A percentile compares a stretch with the other conserved stretches of the same genome.
phyloP scores from a whole-genome alignment of 1,140 invertebrate genomes.

The Brachionus plicatilis region DNA sequence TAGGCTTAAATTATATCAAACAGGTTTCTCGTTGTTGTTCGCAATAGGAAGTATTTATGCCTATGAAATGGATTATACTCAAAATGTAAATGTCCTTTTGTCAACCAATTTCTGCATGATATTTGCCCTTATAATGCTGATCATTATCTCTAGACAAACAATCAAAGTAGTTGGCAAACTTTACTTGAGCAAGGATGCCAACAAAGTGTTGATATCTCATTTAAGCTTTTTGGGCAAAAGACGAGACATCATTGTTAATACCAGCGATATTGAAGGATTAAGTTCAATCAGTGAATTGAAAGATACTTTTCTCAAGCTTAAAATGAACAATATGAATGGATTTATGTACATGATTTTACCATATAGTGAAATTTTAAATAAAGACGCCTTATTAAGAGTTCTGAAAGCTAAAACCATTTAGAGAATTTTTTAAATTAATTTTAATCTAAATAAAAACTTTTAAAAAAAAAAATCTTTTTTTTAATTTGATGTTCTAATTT shows the following conservation, averaged over 20 bases:
- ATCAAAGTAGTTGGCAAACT: constrained; percentile 7
- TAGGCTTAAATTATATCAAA: constrained; percentile 37
- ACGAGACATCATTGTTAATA: not conserved
- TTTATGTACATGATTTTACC: not conserved
- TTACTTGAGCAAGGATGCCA: not conserved
- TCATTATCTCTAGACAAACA: constrained; percentile 33
- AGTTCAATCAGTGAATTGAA: not conserved
- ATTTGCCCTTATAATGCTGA: constrained; percentile 19
- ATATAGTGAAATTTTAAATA: constrained; percentile 20
- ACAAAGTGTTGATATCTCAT: constrained; percentile 22
- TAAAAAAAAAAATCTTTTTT: too few relatives aligned
- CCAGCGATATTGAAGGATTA: not conserved
- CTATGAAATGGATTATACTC: not conserved
- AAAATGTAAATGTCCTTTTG: not conserved
- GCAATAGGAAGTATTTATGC: not conserved
- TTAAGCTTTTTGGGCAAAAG: constrained; percentile 38
- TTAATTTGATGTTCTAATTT: too few relatives aligned
- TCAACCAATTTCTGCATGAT: not conserved
- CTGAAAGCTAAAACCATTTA: not conserved
- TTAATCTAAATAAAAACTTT: too few relatives aligned
- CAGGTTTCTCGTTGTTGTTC: not conserved
- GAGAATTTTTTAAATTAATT: too few relatives aligned
- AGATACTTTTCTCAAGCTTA: constrained; percentile 12
- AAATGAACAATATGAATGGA: not conserved
- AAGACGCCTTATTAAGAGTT: constrained; percentile 9